Evolutionary conservation across 1,140 invertebrate species (phyloP).

Genomic region (Dendroctonus ponderosae): DNA sequence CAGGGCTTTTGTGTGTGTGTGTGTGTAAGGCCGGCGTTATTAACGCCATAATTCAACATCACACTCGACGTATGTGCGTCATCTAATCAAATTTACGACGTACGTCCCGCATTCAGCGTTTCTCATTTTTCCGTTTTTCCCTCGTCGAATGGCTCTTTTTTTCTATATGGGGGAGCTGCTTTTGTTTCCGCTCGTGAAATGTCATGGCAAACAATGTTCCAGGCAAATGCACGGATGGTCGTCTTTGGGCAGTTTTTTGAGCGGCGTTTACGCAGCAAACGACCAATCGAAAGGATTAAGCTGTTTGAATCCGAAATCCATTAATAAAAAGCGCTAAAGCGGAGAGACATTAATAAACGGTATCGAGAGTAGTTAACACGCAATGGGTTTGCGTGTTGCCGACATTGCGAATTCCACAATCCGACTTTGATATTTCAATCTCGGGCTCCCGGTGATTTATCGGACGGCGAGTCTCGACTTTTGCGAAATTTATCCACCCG

Average conservation of each 20-base stretch:
- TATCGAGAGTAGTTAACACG: conserved; percentile 1
- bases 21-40: conserved; percentile 18
- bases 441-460: conserved; percentile 3
- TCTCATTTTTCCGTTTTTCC: too few relatives aligned
- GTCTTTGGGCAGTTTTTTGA: too few relatives aligned
- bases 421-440: conserved; percentile 18
- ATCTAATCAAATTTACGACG: conserved; percentile 34
- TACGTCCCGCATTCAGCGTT: too few relatives aligned
- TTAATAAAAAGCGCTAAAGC: not conserved
- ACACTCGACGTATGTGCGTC: conserved; percentile 33
- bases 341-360: conserved; percentile 1
- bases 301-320: too few relatives aligned
- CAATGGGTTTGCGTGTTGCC: conserved; percentile 12
- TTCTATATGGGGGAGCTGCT: too few relatives aligned
- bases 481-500: not conserved
- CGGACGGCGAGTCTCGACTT: not conserved
- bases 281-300: too few relatives aligned
- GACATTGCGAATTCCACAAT: conserved; percentile 8
- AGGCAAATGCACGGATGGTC: too few relatives aligned
- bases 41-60: conserved; percentile 32
- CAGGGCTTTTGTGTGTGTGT: conserved; percentile 11
- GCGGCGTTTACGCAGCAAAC: too few relatives aligned
- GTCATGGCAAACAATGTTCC: too few relatives aligned
- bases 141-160: too few relatives aligned
- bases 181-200: too few relatives aligned